These are phyloP conservation scores for Ryuthela nishihirai DNA, from an alignment of 2,888 invertebrate genomes.

Conservation along the genomic window DNA sequence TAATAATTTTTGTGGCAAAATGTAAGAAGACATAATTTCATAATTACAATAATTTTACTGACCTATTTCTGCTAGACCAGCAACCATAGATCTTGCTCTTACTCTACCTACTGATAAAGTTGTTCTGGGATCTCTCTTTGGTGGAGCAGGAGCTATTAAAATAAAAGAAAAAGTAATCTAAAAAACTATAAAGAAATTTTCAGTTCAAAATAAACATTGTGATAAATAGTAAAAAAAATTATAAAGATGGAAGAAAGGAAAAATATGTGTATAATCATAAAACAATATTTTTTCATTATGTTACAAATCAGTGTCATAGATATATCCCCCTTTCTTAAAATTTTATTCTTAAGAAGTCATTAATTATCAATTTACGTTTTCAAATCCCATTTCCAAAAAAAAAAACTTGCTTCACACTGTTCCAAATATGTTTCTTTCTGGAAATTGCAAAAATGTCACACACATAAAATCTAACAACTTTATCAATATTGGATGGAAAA, in stretches of 20 bases:
- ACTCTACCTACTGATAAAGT: conserved; percentile 89
- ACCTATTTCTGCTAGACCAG: conserved; percentile 60
- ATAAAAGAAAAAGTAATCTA: not conserved
- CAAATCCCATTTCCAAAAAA: no score
- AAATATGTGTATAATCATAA: not conserved
- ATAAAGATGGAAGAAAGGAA: not conserved
- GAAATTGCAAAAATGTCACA: no score
- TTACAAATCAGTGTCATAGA: no score
- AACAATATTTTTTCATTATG: not conserved
- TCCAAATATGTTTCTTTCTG: no score
- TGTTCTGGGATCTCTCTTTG: conserved; percentile 89
- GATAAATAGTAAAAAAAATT: not conserved
- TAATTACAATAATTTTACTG: conserved; percentile 13
- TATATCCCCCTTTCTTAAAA: no score
- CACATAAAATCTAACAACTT: no score
- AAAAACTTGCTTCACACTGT: no score
- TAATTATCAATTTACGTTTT: no score
- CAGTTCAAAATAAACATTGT: not conserved
- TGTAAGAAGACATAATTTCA: not conserved
- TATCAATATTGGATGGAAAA: no score
- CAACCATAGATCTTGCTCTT: conserved; percentile 87
- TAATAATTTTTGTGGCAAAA: not conserved
- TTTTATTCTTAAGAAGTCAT: not conserved
- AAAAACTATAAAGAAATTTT: not conserved
- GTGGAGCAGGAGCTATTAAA: conserved; percentile 67